phyloP scores from a whole-genome alignment of 1,140 invertebrate genomes.

The Scaptomyza montana region DNA sequence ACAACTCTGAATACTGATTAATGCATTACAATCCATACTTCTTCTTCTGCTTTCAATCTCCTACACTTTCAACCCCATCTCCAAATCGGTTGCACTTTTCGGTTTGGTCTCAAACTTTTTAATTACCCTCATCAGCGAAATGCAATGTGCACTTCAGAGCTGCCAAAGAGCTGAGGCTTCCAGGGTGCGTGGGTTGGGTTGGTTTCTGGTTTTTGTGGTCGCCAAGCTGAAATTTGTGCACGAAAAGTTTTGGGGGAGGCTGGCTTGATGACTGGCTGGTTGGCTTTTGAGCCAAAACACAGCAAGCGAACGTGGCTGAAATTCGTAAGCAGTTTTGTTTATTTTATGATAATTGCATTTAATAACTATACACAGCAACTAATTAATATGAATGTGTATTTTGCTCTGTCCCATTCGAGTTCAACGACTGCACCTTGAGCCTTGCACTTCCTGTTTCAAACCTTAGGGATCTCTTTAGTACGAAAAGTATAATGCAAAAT shows the following conservation, averaged over 20 bases:
- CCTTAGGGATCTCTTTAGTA: slow-evolving; percentile 47
- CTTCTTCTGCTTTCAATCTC: background rate
- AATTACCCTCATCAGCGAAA: slow-evolving; percentile 77
- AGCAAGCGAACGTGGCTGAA: slow-evolving; percentile 7
- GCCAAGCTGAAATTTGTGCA: slow-evolving; percentile 9
- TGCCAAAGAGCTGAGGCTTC: background rate
- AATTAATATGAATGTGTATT: slow-evolving; percentile 58
- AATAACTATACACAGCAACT: slow-evolving; percentile 31
- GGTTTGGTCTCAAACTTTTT: slow-evolving; percentile 64
- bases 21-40: slow-evolving; percentile 18
- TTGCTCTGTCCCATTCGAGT: slow-evolving; percentile 20
- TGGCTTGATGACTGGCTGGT: no score
- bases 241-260: slow-evolving; percentile 13
- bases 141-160: slow-evolving; percentile 49
- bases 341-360: slow-evolving; percentile 59
- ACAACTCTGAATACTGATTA: slow-evolving; percentile 1
- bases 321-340: slow-evolving; percentile 44
- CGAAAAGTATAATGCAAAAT: slow-evolving; percentile 39
- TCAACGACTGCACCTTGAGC: slow-evolving; percentile 69
- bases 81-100: slow-evolving; percentile 53
- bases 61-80: slow-evolving; percentile 6
- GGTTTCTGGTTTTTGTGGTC: slow-evolving; percentile 11
- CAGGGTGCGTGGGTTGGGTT: background rate
- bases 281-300: background rate
- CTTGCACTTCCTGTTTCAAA: slow-evolving; percentile 67